These are phyloP conservation scores for Drosophila anomelani DNA, from an alignment of 2,888 invertebrate species.

Conservation along the genomic window DNA sequence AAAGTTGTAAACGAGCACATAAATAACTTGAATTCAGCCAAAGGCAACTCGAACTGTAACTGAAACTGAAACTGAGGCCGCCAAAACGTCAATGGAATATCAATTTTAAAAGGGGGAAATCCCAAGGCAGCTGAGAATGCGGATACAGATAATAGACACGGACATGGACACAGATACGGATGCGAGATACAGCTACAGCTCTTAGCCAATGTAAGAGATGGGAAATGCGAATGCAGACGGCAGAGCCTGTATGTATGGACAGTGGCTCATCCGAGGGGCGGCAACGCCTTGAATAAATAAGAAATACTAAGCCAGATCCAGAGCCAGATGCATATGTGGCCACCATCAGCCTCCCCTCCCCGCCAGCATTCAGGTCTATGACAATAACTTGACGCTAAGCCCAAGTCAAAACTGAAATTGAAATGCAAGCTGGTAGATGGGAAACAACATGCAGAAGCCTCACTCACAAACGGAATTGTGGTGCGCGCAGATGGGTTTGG, in stretches of 20 bases:
- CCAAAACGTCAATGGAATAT: slow-evolving; percentile 77
- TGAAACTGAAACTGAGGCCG: slow-evolving; percentile 16
- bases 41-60: slow-evolving; percentile 19
- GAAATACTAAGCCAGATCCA: slow-evolving; percentile 15
- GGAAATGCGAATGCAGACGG: slow-evolving; percentile 22
- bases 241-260: slow-evolving; percentile 15
- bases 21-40: slow-evolving; percentile 67
- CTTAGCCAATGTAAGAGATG: slow-evolving; percentile 19
- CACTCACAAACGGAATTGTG: slow-evolving; percentile 6
- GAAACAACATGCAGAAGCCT: slow-evolving; percentile 8
- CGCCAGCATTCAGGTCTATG: slow-evolving; percentile 45
- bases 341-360: background rate
- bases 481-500: background rate
- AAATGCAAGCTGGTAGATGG: slow-evolving; percentile 52
- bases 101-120: slow-evolving; percentile 65
- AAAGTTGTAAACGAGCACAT: slow-evolving; percentile 75
- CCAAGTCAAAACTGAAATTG: slow-evolving; percentile 58
- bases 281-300: slow-evolving; percentile 28
- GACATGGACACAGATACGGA: slow-evolving; percentile 8
- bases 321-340: slow-evolving; percentile 15
- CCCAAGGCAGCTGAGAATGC: slow-evolving; percentile 38
- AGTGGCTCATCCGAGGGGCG: slow-evolving; percentile 21
- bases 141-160: slow-evolving; percentile 55
- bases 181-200: background rate
- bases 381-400: slow-evolving; percentile 56